Conservation (phyloP, 2,888 invertebrate genomes). For the Phytoseiulus persimilis region DNA sequence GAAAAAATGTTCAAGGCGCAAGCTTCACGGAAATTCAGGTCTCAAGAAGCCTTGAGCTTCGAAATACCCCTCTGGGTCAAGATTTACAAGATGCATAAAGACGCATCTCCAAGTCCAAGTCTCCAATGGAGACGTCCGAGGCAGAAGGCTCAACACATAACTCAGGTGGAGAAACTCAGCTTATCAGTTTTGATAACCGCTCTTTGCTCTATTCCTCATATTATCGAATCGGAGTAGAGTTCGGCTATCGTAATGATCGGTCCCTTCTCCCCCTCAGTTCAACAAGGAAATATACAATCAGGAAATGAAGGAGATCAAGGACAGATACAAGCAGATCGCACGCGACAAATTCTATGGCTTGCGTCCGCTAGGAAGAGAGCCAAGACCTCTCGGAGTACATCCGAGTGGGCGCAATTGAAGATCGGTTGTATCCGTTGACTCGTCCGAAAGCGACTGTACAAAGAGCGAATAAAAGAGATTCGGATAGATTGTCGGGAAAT, state of each 20-base stretch:
- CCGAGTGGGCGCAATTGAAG: background rate
- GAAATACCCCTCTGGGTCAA: slow-evolving; percentile 12
- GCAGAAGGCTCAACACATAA: background rate
- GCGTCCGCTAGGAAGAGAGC: background rate
- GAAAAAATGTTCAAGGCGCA: background rate
- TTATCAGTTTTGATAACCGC: too few species aligned
- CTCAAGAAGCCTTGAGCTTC: background rate
- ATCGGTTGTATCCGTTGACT: background rate
- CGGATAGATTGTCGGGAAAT: background rate
- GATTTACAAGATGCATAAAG: slow-evolving; percentile 10
- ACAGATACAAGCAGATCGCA: background rate
- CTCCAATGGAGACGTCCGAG: slow-evolving; percentile 11
- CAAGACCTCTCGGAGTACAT: background rate
- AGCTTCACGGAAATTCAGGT: background rate
- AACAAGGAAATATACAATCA: background rate
- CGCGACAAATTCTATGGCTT: background rate
- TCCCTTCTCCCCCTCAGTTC: background rate
- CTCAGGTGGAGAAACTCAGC: too few species aligned
- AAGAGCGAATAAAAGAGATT: background rate
- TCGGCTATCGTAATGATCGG: background rate
- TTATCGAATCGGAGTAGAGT: too few species aligned
- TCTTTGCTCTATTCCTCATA: too few species aligned
- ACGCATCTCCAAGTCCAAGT: background rate
- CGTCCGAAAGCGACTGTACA: background rate
- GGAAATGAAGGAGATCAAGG: background rate